phyloP scores from a whole-genome alignment of 2,797 vertebrate species.

The Antrozous pallidus region DNA sequence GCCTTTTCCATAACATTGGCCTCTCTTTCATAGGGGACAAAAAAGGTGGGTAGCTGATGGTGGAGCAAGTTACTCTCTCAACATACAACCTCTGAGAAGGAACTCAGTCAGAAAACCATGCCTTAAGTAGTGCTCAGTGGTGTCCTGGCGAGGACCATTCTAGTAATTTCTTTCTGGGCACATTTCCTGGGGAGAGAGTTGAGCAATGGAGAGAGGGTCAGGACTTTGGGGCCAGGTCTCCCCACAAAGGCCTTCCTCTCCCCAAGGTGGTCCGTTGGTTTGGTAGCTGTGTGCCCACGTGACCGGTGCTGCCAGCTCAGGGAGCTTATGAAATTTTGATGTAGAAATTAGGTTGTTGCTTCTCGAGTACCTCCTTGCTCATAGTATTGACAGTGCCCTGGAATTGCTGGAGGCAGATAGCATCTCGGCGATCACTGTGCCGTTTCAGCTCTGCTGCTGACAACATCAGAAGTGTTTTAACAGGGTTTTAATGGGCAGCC shows the following conservation, averaged over 20 bases:
- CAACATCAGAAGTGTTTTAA: constrained; percentile 99
- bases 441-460: constrained; percentile 91
- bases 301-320: constrained; percentile 80
- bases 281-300: constrained; percentile 76
- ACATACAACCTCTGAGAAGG: background rate
- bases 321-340: constrained; percentile 97
- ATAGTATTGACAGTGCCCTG: constrained; percentile 96
- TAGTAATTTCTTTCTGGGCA: background rate
- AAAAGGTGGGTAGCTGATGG: background rate
- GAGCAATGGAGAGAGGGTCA: constrained; percentile 6
- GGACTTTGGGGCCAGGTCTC: constrained; percentile 60
- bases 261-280: constrained; percentile 79
- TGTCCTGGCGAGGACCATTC: constrained; percentile 4
- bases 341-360: constrained; percentile 97
- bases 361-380: constrained; percentile 95
- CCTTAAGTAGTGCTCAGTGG: background rate
- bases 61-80: background rate
- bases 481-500: constrained; percentile 98
- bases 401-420: constrained; percentile 90
- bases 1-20: background rate
- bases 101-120: background rate
- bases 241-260: constrained; percentile 84
- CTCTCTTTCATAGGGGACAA: background rate
- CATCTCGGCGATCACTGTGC: constrained; percentile 85
- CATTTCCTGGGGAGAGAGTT: constrained; percentile 33